phyloP scores from a whole-genome alignment of 2,888 invertebrate species.

The Salpingus planirostris region DNA sequence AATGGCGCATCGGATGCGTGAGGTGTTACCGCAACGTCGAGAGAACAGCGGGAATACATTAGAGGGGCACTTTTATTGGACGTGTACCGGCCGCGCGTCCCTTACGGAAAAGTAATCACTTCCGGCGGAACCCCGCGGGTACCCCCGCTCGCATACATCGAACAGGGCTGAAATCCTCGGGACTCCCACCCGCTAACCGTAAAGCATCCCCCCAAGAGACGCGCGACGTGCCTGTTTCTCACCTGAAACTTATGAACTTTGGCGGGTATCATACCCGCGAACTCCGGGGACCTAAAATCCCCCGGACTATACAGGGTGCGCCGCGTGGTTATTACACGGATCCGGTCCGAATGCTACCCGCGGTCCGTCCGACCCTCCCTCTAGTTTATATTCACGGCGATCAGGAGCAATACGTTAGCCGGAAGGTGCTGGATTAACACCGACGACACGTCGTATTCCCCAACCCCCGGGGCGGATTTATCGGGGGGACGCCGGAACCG shows the following conservation, averaged over 20 bases:
- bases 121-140: constrained; percentile 13
- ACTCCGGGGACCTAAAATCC: too few species aligned
- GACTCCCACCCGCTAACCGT: background rate
- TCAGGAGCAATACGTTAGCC: too few species aligned
- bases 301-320: too few species aligned
- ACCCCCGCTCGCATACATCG: background rate
- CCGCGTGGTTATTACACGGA: too few species aligned
- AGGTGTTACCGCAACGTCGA: background rate
- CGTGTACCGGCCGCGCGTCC: constrained; percentile 3
- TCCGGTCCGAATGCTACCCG: too few species aligned
- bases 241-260: background rate
- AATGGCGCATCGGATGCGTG: background rate
- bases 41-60: constrained; percentile 10
- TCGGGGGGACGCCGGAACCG: too few species aligned
- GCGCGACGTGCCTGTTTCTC: constrained; percentile 5
- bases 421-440: too few species aligned
- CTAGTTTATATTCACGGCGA: too few species aligned
- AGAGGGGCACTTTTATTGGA: constrained; percentile 10
- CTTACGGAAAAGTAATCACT: constrained; percentile 14
- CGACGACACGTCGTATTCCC: too few species aligned
- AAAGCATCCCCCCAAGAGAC: constrained; percentile 1
- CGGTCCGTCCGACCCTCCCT: too few species aligned
- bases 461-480: too few species aligned
- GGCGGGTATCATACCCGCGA: too few species aligned
- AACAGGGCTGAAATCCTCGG: background rate